Conservation (phyloP, 2,113 vertebrate species). For the Lepisosteus oculatus region DNA sequence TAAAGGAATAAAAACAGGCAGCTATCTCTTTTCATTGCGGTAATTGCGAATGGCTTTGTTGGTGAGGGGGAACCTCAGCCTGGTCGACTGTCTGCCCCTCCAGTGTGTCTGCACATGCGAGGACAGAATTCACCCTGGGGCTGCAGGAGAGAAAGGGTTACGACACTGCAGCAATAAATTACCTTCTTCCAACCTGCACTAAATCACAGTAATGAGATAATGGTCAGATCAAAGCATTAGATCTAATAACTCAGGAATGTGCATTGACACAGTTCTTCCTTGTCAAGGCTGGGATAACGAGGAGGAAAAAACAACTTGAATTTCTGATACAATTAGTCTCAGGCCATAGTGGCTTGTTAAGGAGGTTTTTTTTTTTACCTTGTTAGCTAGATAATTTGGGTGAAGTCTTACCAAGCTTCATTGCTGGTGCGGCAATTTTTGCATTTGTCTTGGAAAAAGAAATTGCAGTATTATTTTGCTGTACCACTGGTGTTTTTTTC, state of each 20-base stretch:
- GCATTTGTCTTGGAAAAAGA: too few relatives aligned
- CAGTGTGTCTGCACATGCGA: background rate
- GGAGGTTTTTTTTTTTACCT: too few relatives aligned
- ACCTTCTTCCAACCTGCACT: background rate
- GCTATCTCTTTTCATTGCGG: background rate
- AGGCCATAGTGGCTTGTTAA: too few relatives aligned
- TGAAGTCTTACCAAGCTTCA: too few relatives aligned
- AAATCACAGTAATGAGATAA: slow-evolving; percentile 12
- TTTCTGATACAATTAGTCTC: background rate
- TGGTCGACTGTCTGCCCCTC: too few relatives aligned
- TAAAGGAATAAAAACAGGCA: too few relatives aligned
- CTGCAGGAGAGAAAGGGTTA: background rate
- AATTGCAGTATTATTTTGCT: too few relatives aligned
- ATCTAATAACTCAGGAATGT: background rate
- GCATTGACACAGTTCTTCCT: background rate
- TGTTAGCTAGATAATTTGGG: too few relatives aligned
- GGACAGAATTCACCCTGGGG: background rate
- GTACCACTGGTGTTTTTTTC: too few relatives aligned
- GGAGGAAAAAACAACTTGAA: background rate
- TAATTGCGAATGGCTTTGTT: background rate
- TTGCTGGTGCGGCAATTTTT: too few relatives aligned
- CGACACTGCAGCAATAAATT: slow-evolving; percentile 1
- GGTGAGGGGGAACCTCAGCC: background rate
- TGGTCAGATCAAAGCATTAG: background rate
- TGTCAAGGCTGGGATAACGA: background rate